Evolutionary conservation across 2,113 vertebrate species (phyloP).

Genomic region (Guaruba guarouba): DNA sequence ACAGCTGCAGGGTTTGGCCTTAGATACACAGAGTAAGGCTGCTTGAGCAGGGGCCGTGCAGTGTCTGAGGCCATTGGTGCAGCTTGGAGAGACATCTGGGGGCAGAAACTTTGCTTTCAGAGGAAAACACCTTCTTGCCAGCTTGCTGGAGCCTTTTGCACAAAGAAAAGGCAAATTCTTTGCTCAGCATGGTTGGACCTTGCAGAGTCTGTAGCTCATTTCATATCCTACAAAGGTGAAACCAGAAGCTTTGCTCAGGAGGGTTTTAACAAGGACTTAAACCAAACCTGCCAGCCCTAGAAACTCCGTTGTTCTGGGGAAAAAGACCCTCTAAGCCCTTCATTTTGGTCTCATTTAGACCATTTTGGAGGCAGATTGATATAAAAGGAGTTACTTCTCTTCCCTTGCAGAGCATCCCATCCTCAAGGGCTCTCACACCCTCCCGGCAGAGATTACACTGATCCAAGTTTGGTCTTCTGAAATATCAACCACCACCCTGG

Average conservation of each 20-base stretch:
- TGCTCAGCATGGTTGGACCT: neutral
- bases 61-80: neutral
- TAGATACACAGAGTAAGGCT: neutral
- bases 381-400: neutral
- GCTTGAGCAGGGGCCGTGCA: neutral
- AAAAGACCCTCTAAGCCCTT: neutral
- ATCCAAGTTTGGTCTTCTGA: neutral
- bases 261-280: neutral
- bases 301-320: neutral
- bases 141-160: neutral
- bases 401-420: neutral
- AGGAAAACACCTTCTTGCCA: neutral
- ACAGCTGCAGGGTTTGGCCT: neutral
- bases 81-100: neutral
- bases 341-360: neutral
- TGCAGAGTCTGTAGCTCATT: too few species aligned
- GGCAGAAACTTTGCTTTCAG: neutral
- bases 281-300: neutral
- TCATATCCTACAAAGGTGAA: neutral
- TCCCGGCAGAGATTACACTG: neutral
- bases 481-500: neutral
- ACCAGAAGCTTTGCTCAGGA: neutral
- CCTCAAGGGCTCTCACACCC: accelerated
- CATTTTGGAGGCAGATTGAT: neutral
- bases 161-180: neutral